Evolutionary conservation across 92 coral and sea anemone genomes (phyloP).

Genomic region (Palythoa caribaeorum): DNA sequence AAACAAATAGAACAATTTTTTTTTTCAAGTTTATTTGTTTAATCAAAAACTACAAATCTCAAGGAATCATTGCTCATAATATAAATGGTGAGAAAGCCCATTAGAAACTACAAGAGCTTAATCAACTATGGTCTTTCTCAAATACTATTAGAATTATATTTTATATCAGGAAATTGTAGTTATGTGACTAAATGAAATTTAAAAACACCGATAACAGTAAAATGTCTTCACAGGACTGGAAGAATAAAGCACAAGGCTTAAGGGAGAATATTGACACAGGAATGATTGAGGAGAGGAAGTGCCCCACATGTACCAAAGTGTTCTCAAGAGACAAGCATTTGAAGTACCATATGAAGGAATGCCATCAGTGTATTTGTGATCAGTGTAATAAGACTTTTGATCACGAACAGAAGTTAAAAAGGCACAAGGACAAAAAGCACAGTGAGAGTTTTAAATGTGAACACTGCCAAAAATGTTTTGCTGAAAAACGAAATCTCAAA

Average conservation of each 20-base stretch:
- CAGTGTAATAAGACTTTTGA: conserved; percentile 59
- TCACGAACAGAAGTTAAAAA: conserved; percentile 57
- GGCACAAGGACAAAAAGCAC: conserved; percentile 63
- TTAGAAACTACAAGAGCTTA: conserved; percentile 43
- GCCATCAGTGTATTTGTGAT: conserved; percentile 50
- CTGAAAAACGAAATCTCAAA: conserved; percentile 60
- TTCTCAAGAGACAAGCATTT: conserved; percentile 50
- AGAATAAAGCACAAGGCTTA: conserved; percentile 58
- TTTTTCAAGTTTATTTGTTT: conserved; percentile 30
- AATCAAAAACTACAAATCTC: conserved; percentile 21
- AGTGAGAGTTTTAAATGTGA: conserved; percentile 55
- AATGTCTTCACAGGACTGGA: conserved; percentile 59
- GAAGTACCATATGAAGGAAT: conserved; percentile 59
- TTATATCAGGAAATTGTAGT: conserved; percentile 15
- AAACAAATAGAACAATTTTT: conserved; percentile 21
- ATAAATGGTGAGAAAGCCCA: conserved; percentile 39
- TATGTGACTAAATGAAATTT: conserved; percentile 26
- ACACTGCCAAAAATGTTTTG: conserved; percentile 58
- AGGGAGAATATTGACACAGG: conserved; percentile 68
- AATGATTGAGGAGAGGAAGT: conserved; percentile 43
- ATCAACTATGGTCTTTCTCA: background rate
- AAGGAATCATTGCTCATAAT: background rate
- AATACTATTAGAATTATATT: conserved; percentile 21
- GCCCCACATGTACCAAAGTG: conserved; percentile 54
- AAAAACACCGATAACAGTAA: conserved; percentile 22